These are phyloP conservation scores for Pachycephus smyrnensis DNA, from an alignment of 2,888 invertebrate genomes.

Conservation along the genomic window DNA sequence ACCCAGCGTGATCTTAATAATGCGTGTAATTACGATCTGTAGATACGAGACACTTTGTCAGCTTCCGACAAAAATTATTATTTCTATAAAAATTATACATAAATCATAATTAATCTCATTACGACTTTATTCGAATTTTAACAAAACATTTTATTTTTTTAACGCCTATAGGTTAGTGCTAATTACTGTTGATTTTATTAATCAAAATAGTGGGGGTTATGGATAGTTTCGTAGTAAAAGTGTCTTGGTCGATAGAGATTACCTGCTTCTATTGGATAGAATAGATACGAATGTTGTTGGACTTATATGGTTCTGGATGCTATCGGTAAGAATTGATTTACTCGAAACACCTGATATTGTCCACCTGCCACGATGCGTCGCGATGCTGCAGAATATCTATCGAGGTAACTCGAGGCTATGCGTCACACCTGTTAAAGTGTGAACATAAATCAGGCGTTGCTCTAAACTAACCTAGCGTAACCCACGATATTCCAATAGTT, in stretches of 20 bases:
- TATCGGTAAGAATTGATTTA: conserved; percentile 17
- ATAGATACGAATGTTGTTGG: background rate
- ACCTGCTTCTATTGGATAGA: background rate
- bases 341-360: conserved; percentile 17
- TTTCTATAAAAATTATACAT: background rate
- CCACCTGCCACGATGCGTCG: conserved; percentile 16
- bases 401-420: conserved; percentile 22
- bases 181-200: background rate
- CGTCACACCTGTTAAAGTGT: conserved; percentile 27
- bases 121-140: no score
- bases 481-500: conserved; percentile 26
- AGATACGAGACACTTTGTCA: conserved; percentile 5
- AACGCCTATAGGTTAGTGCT: no score
- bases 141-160: no score
- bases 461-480: conserved; percentile 27
- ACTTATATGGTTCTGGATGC: background rate
- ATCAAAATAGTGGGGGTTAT: background rate
- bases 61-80: background rate
- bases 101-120: background rate
- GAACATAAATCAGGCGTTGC: conserved; percentile 25
- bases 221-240: background rate
- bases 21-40: conserved; percentile 14
- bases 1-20: conserved; percentile 18
- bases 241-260: background rate
- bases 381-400: conserved; percentile 19